These are phyloP conservation scores for Crotalus adamanteus DNA, from an alignment of 2,797 vertebrate species.

Conservation along the genomic window DNA sequence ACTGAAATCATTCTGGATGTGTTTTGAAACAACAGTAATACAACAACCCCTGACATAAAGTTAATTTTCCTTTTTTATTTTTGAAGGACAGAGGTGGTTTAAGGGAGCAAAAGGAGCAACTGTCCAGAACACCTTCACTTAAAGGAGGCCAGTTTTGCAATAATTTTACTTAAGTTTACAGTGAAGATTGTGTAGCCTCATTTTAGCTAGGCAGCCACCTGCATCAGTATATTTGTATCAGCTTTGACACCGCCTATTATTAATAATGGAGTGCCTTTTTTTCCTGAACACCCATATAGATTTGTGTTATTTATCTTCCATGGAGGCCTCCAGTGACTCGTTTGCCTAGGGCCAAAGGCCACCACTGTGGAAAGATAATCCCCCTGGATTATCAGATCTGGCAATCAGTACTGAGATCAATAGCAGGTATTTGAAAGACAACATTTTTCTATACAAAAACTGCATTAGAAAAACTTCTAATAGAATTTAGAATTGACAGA, in stretches of 20 bases:
- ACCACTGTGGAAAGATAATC: neutral
- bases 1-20: neutral
- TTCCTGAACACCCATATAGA: neutral
- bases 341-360: neutral
- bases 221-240: neutral
- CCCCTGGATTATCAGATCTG: neutral
- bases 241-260: neutral
- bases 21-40: neutral
- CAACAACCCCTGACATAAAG: neutral
- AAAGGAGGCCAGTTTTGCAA: neutral
- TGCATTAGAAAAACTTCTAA: neutral
- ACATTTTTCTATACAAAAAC: neutral
- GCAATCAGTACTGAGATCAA: neutral
- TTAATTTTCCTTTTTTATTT: neutral
- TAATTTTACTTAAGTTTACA: neutral
- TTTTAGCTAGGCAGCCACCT: neutral
- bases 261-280: neutral
- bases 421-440: neutral
- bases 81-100: neutral
- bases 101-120: neutral
- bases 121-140: neutral
- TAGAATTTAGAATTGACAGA: too few species aligned
- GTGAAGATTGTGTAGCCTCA: neutral
- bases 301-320: neutral
- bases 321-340: neutral